Evolutionary conservation across 2,888 invertebrate species (phyloP), one percentile per base, ranked within the genome.

Genomic region (Drosophila monieri): DNA sequence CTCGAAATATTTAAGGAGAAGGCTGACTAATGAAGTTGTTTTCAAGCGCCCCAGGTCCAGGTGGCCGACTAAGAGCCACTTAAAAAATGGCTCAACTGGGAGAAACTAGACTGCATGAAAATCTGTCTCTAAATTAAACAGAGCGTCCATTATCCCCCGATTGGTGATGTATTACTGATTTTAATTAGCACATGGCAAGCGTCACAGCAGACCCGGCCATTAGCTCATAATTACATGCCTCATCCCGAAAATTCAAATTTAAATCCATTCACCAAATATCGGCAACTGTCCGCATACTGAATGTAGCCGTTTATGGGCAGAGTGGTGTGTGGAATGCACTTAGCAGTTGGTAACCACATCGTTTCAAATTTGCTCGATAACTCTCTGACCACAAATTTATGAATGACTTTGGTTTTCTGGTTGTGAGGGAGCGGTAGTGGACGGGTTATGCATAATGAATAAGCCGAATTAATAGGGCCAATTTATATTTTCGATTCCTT

Each of bases 401-500:
- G 81, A 80, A 84, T 81, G 61, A 74, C 71, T 80, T 59, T 72
- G 78, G 85, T 78, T 84, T 80, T 65, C 54, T 57, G 68, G 73
- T 10, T n/a, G 35, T 14, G 14, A n/a, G 35, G 35, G n/a, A 23
- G 15, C 25, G 14, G 35, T 4, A 27, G 30, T 35, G 62, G 54
- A 52, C 51, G 48, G 56, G 35, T 6, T 14, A 6, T 65, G 62
- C 61, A 64, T 85, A 88, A 88, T 88, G 85, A 78, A 88, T 88
- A 76, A 73, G 53, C 65, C 46, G 71, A 88, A 84, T 84, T 88
- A 88, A 84, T 84, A 78, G 81, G 59, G 64, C 74, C 76, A 77
- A 85, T 81, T 85, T 88, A 76, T 78, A 70, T 61, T 83, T 78
- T 68, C 66, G 71, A 70, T 61, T 71, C 58, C 35, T 62, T 88